Base-by-base conservation (phyloP, 1,140 invertebrate species). In the Brachionus manjavacas region DNA sequence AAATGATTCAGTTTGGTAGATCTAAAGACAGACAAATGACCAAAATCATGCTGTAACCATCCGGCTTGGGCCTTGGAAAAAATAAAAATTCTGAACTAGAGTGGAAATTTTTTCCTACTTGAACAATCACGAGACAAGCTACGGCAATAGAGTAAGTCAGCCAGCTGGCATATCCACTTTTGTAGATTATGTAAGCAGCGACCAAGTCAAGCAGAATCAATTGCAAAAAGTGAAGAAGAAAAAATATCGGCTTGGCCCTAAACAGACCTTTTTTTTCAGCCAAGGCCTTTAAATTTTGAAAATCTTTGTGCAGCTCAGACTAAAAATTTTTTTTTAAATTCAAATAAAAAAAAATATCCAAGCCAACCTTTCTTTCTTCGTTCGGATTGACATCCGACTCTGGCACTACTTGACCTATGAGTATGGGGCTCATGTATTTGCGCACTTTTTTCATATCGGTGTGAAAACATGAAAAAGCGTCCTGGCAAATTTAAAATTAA, bases 41-140 rank as follows among this genome's bases (percentile, higher is more conserved):
- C 86, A 74, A 85, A 86, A 60, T 86, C 86, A 60, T 86, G 86
- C 52, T 86, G 86, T 25, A 83, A 12, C 86, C 86, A 86, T 28
- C 86, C 85, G 12, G 85, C 85, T 70, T 86, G 85, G 9, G 85
- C 81, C 85, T 86, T 74, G 1, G 55, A 16, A 72, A 46, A 25
- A 74, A 35, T 16, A 23, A 74, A 41, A n/a, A 12, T 14, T 8
- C 16, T 20, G 4, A 41, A 8, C 8, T 76, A 11, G 20, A 46
- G 35, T 49, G 20, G 25, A 25, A 3, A 20, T 3, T 12, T 76
- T 49, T 23, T 23, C 11, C 14, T 25, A 78, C 35, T 43, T 25
- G 64, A 25, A 11, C 16, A 20, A 31, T 31, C 28, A 35, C 20
- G 1, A 66, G 12, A 7, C 64, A 43, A 46, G 31, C 60, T 11